Evolutionary conservation across 2,113 vertebrate genomes (phyloP).

Genomic region (Okapia johnstoni): DNA sequence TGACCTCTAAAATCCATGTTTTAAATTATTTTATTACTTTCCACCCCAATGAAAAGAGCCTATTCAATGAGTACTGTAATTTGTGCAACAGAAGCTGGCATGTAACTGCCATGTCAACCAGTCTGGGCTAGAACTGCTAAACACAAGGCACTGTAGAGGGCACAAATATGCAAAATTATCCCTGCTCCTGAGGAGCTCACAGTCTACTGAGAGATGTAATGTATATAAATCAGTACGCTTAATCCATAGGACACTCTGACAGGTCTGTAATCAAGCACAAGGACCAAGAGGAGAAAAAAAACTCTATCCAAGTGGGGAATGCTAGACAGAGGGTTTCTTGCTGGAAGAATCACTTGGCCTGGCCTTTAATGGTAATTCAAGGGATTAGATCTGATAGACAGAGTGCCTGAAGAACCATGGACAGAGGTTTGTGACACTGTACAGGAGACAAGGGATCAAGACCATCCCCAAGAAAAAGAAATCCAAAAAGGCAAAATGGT

Average conservation of each 20-base stretch:
- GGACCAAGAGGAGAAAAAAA: neutral
- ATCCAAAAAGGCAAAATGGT: neutral
- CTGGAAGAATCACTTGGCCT: neutral
- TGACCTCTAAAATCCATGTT: neutral
- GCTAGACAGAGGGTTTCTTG: neutral
- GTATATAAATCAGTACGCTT: neutral
- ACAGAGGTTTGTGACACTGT: accelerated
- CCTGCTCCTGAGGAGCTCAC: neutral
- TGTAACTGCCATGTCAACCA: neutral
- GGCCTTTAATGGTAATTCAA: neutral
- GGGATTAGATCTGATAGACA: neutral
- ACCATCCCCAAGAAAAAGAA: neutral
- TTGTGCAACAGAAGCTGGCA: neutral
- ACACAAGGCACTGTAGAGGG: neutral
- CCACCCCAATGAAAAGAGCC: neutral
- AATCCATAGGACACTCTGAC: neutral
- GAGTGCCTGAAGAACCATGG: neutral
- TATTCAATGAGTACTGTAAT: neutral
- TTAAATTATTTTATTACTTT: neutral
- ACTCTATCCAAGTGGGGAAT: neutral
- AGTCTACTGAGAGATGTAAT: neutral
- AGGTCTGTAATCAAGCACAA: neutral
- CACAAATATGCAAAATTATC: neutral
- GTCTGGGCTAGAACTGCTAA: neutral
- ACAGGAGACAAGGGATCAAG: neutral